Conservation (phyloP, 2,113 vertebrate genomes). For the Catharus bicknelli region DNA sequence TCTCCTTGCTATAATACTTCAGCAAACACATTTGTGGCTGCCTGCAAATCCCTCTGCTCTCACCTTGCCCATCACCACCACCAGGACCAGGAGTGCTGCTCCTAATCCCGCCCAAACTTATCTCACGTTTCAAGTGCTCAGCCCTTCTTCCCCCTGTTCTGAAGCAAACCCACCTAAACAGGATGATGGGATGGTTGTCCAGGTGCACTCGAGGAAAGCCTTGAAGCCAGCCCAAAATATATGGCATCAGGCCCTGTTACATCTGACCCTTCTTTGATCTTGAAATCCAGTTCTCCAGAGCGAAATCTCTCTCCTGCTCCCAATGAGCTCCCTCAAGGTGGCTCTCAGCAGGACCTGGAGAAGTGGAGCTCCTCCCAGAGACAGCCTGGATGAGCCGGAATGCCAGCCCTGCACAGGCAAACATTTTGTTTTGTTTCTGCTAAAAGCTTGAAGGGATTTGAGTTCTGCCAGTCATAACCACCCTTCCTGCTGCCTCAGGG, state of each 20-base stretch:
- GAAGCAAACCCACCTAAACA: accelerated
- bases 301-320: background rate
- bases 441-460: background rate
- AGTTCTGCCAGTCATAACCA: background rate
- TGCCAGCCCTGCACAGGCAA: accelerated
- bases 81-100: background rate
- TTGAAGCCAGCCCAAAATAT: background rate
- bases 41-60: background rate
- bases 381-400: background rate
- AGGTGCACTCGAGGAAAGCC: background rate
- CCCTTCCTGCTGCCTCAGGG: background rate
- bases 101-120: background rate
- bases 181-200: background rate
- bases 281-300: background rate
- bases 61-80: accelerated
- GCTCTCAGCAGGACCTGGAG: background rate
- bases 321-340: background rate
- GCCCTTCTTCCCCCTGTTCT: accelerated
- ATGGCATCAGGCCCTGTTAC: accelerated
- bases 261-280: background rate
- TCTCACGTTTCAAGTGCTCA: background rate
- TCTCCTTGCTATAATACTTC: background rate
- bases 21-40: background rate
- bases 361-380: background rate
- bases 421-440: background rate